These are phyloP conservation scores for Lagria hirta DNA, from an alignment of 2,888 invertebrate species.

Conservation along the genomic window DNA sequence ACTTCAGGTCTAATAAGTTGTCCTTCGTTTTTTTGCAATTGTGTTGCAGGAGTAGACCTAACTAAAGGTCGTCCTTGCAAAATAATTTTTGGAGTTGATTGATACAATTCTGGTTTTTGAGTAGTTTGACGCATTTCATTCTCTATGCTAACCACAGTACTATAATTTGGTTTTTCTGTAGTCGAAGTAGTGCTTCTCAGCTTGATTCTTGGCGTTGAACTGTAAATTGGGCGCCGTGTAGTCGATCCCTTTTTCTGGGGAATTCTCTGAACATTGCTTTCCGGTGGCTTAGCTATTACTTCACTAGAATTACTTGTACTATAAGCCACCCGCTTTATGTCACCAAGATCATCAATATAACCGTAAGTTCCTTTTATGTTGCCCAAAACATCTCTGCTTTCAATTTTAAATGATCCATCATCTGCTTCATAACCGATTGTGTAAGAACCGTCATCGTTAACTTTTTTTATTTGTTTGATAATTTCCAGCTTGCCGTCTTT, in stretches of 20 bases:
- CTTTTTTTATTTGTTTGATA: slow-evolving; percentile 76
- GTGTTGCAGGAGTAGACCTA: slow-evolving; percentile 37
- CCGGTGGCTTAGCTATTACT: slow-evolving; percentile 49
- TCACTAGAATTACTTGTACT: slow-evolving; percentile 60
- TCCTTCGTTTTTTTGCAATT: slow-evolving; percentile 44
- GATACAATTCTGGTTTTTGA: slow-evolving; percentile 48
- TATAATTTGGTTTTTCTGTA: slow-evolving; percentile 42
- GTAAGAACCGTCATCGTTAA: slow-evolving; percentile 82
- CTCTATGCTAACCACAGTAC: slow-evolving; percentile 41
- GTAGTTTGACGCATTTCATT: slow-evolving; percentile 42
- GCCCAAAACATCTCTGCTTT: slow-evolving; percentile 75
- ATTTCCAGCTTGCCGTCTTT: slow-evolving; percentile 75
- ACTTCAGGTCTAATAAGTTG: slow-evolving; percentile 48
- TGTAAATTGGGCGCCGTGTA: slow-evolving; percentile 59
- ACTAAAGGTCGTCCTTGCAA: slow-evolving; percentile 42
- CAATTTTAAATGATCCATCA: slow-evolving; percentile 83
- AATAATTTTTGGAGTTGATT: slow-evolving; percentile 49
- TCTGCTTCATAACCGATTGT: slow-evolving; percentile 84
- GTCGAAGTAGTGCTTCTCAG: slow-evolving; percentile 55
- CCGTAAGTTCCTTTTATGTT: slow-evolving; percentile 84
- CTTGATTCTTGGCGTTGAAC: slow-evolving; percentile 60
- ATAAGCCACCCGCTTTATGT: slow-evolving; percentile 79
- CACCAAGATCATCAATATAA: slow-evolving; percentile 74
- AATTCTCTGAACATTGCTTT: slow-evolving; percentile 51
- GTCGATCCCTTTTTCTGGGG: slow-evolving; percentile 52